A percentile compares a stretch with the other conserved stretches of the same genome.
Evolutionary conservation across 1,140 invertebrate genomes (phyloP).

Genomic region (Macrocentrus cingulum): DNA sequence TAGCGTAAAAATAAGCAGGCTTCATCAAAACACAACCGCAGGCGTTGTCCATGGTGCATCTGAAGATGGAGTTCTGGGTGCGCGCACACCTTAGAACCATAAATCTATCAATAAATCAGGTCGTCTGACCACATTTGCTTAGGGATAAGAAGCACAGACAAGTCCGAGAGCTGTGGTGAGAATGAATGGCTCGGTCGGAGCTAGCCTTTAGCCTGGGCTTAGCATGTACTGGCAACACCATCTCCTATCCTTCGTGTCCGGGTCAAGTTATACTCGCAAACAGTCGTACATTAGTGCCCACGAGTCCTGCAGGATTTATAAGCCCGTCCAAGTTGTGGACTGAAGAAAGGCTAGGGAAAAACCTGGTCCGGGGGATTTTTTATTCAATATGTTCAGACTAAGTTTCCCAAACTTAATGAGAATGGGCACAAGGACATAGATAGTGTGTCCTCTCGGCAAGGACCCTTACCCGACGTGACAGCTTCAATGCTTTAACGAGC

Average conservation of each 20-base stretch:
- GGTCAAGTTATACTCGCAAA: conserved; percentile 61
- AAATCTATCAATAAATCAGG: conserved; percentile 56
- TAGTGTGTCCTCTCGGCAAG: neutral
- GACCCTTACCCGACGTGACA: conserved; percentile 14
- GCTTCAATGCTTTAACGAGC: conserved; percentile 37
- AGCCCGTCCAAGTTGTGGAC: conserved; percentile 30
- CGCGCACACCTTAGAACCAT: no score
- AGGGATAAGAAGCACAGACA: conserved; percentile 55
- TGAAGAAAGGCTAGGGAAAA: neutral
- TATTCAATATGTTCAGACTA: neutral
- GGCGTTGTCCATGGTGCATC: no score
- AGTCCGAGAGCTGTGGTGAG: conserved; percentile 50
- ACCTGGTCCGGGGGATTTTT: no score
- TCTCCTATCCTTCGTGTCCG: conserved; percentile 55
- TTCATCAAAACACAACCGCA: no score
- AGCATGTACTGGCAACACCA: conserved; percentile 53
- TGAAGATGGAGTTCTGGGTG: no score
- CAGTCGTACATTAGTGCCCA: conserved; percentile 60
- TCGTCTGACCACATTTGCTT: conserved; percentile 50
- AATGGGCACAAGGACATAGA: conserved; percentile 6
- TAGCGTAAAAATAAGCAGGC: neutral
- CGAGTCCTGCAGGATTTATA: conserved; percentile 60
- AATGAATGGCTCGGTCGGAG: conserved; percentile 57
- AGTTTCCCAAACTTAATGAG: conserved; percentile 1
- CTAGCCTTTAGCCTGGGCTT: conserved; percentile 57